Base-by-base conservation (phyloP, 2,797 vertebrate genomes). In the Anguilla anguilla region DNA sequence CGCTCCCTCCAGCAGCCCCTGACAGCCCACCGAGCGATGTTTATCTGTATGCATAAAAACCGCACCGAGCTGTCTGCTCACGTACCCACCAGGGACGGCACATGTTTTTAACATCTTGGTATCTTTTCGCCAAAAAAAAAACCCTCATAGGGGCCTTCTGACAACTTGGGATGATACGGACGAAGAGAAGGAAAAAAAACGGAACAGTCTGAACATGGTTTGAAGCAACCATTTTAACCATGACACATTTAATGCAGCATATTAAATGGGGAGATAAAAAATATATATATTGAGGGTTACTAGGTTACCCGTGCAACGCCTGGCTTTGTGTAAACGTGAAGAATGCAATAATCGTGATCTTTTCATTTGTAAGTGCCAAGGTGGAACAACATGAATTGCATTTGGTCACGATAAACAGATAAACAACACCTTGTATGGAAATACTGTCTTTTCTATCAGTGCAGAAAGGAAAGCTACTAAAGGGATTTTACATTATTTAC, bases 351-450 rank as follows among this genome's bases (percentile, higher is more conserved):
- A 93, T 95, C 93, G 94, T 92, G 92, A 95, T 95, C 90, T 94
- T 95, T 95, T 94, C 91, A 95, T 96, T 93, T 94, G 93, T 95
- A 93, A 89, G 92, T 91, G 91, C 93, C 95, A 93, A 92, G 94
- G 94, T 95, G 91, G 91, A 90, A 92, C 94, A 95, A 95, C 95
- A 93, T 95, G 94, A 92, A 94, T 95, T 93, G 95, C 92, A 94
- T 96, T 94, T 94, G 92, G 93, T 95, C 92, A 91, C 10, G 79
- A 46, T 49, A 82, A 95, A 95, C 93, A 11, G 79, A 46, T 49
- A 82, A 95, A 95, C 93, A 92, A 92, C 94, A 93, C 92, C 93
- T 95, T 95, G 95, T 93, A 95, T 95, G 95, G 94, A 95, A 94
- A 94, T 61, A 93, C 95, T 92, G 90, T 89, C 92, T 92, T 93